Conservation (phyloP, 2,888 invertebrate species). For the Malacosoma neustria region DNA sequence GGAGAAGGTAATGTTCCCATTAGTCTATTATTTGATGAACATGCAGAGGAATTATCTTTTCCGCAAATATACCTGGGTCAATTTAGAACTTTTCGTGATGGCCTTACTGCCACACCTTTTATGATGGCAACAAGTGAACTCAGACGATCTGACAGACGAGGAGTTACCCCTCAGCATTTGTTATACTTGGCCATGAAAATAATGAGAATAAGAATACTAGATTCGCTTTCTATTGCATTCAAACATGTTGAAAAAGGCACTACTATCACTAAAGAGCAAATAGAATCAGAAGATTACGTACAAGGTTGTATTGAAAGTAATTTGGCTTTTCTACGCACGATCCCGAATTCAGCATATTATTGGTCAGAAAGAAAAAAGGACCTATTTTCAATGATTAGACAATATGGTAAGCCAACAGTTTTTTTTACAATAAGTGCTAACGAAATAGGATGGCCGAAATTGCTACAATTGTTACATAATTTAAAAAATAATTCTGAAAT, state of each 20-base stretch:
- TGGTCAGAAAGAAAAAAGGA: constrained; percentile 36
- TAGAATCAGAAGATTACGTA: constrained; percentile 26
- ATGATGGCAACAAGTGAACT: constrained; percentile 22
- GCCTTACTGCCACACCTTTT: constrained; percentile 4
- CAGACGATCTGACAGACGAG: constrained; percentile 26
- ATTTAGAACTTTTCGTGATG: constrained; percentile 3
- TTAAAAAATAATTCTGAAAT: constrained; percentile 19
- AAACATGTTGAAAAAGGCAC: constrained; percentile 22
- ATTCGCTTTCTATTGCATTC: constrained; percentile 13
- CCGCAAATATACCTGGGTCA: constrained; percentile 20
- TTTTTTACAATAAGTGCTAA: constrained; percentile 43
- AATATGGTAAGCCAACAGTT: constrained; percentile 33
- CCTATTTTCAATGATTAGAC: constrained; percentile 41
- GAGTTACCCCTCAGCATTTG: constrained; percentile 20
- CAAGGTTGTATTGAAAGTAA: constrained; percentile 26
- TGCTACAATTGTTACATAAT: constrained; percentile 30
- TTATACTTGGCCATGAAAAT: constrained; percentile 15
- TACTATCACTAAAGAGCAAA: constrained; percentile 21
- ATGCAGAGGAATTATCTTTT: constrained; percentile 31
- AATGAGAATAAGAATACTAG: constrained; percentile 15
- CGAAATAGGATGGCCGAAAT: constrained; percentile 31
- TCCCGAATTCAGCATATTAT: constrained; percentile 37
- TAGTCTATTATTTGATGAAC: background rate
- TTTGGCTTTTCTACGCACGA: constrained; percentile 30
- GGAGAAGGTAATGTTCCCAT: background rate